Evolutionary conservation across 2,113 vertebrate genomes (phyloP).

Genomic region (Natator depressus): DNA sequence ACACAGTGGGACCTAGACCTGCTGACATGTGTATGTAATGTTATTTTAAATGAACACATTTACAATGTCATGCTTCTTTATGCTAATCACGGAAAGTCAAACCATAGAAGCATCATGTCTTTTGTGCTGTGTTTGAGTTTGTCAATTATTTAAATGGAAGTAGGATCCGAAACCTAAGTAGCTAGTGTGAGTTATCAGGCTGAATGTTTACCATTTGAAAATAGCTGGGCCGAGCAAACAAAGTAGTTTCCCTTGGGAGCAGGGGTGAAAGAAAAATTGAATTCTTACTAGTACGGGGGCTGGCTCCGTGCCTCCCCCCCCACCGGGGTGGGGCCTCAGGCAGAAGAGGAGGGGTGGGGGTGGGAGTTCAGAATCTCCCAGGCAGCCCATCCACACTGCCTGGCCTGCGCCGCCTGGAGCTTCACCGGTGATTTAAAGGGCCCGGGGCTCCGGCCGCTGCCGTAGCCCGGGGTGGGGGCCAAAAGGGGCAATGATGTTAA

Average conservation of each 20-base stretch:
- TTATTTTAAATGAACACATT: background rate
- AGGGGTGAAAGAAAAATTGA: no score
- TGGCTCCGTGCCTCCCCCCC: no score
- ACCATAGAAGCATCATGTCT: background rate
- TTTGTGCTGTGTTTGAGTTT: background rate
- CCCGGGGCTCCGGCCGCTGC: no score
- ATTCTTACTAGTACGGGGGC: no score
- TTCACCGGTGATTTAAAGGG: no score
- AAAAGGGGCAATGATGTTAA: no score
- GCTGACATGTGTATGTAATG: background rate
- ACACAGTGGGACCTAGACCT: background rate
- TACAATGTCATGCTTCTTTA: background rate
- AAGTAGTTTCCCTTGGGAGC: background rate
- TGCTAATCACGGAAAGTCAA: background rate
- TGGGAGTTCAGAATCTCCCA: no score
- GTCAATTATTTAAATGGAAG: background rate
- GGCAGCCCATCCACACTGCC: no score
- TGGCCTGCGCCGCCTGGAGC: no score
- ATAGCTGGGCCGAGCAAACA: background rate
- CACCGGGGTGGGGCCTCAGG: no score
- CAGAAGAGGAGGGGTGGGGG: no score
- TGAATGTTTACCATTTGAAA: background rate
- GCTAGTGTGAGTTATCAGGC: background rate
- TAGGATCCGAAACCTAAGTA: background rate
- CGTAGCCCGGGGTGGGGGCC: fast-evolving